These are phyloP conservation scores for Corbicula japonica DNA, from an alignment of 2,888 invertebrate species.

Conservation along the genomic window DNA sequence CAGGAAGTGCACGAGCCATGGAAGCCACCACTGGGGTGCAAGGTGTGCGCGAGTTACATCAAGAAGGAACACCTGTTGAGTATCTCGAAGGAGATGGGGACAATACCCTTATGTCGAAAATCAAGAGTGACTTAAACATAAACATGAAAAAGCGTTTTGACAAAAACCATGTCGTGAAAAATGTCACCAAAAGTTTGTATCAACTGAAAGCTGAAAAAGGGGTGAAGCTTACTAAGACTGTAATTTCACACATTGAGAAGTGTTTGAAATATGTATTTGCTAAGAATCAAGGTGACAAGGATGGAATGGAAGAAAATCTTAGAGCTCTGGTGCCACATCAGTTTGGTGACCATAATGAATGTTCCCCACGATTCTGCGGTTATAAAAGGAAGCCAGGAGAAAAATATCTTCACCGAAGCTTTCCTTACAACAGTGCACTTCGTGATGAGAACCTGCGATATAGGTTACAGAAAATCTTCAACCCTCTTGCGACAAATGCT, in stretches of 20 bases:
- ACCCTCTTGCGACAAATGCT: not conserved
- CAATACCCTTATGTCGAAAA: too few species aligned
- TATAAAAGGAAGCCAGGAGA: slow-evolving; percentile 25
- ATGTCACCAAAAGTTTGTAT: too few species aligned
- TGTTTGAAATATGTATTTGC: slow-evolving; percentile 30
- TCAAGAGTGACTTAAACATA: too few species aligned
- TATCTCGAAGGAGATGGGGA: too few species aligned
- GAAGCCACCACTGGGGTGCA: too few species aligned
- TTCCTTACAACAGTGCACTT: slow-evolving; percentile 36
- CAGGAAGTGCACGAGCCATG: too few species aligned
- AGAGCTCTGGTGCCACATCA: slow-evolving; percentile 34
- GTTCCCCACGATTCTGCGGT: slow-evolving; percentile 31
- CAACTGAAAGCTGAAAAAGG: too few species aligned
- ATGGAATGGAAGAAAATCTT: slow-evolving; percentile 32
- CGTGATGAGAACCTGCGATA: slow-evolving; percentile 5
- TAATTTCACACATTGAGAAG: slow-evolving; percentile 32
- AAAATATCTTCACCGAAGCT: slow-evolving; percentile 31
- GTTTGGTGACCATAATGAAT: slow-evolving; percentile 38
- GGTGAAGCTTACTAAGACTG: slow-evolving; percentile 14
- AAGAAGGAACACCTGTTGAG: too few species aligned
- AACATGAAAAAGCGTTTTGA: too few species aligned
- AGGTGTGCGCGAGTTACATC: too few species aligned
- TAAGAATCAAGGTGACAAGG: slow-evolving; percentile 25
- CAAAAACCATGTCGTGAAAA: too few species aligned
- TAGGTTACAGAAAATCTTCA: slow-evolving; percentile 1